Percentiles rank a stretch among this genome's conserved stretches.
Evolutionary conservation across 2,113 vertebrate species (phyloP).

Genomic region (Isichthys henryi): DNA sequence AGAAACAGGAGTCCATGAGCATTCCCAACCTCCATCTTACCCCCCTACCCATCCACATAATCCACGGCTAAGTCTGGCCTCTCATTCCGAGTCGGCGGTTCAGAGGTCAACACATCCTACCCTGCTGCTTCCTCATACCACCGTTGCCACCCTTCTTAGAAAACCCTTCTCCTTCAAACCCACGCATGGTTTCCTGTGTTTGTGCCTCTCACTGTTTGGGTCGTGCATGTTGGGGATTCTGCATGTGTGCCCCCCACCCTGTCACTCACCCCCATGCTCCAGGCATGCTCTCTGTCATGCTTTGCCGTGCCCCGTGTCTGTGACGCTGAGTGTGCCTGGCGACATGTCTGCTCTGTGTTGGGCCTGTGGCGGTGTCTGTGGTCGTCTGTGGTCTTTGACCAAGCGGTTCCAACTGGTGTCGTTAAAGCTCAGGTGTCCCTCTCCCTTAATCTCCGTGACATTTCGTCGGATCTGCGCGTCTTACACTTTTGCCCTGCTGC

Average conservation of each 20-base stretch:
- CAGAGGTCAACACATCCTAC: slow-evolving; percentile 23
- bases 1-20: background rate
- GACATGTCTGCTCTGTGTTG: background rate
- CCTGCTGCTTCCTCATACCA: background rate
- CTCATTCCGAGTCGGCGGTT: slow-evolving; percentile 24
- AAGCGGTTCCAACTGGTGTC: background rate
- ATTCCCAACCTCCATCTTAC: background rate
- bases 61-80: background rate
- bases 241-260: slow-evolving; percentile 26
- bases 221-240: slow-evolving; percentile 41
- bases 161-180: slow-evolving; percentile 23
- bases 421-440: background rate
- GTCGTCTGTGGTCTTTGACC: background rate
- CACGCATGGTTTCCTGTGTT: slow-evolving; percentile 48
- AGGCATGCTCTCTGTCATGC: background rate
- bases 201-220: slow-evolving; percentile 33
- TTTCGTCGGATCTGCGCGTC: background rate
- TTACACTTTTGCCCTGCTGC: background rate
- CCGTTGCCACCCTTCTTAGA: slow-evolving; percentile 1
- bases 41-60: background rate
- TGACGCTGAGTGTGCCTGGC: background rate
- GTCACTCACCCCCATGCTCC: background rate
- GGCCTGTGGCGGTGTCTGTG: background rate
- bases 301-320: background rate
- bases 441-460: background rate